phyloP scores from a whole-genome alignment of 2,797 vertebrate genomes.

The Mionectes olivaceus region DNA sequence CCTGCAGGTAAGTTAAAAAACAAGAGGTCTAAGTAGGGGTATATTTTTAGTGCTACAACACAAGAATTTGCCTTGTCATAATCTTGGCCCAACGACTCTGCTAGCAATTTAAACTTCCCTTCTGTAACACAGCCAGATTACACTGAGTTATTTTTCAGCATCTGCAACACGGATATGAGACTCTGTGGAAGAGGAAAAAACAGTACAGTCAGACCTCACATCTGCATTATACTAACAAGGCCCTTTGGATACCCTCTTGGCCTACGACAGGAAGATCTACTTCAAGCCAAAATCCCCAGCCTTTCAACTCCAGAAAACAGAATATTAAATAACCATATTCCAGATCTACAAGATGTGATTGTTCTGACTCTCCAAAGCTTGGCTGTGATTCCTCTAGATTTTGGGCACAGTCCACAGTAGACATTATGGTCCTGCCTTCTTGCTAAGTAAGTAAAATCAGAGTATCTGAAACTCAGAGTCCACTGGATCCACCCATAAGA shows the following conservation, averaged over 20 bases:
- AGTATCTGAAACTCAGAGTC: neutral
- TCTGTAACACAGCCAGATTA: neutral
- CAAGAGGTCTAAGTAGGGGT: neutral
- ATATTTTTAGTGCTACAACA: neutral
- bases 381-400: neutral
- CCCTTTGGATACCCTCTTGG: neutral
- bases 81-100: neutral
- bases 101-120: neutral
- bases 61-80: neutral
- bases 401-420: neutral
- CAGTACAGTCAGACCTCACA: neutral
- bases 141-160: neutral
- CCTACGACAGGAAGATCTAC: neutral
- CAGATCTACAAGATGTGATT: neutral
- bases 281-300: neutral
- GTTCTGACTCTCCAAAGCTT: neutral
- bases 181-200: neutral
- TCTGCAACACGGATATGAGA: neutral
- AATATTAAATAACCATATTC: neutral
- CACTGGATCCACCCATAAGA: neutral
- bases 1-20: conserved; percentile 76
- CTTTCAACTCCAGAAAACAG: neutral
- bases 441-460: neutral
- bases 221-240: neutral
- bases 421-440: neutral